These are phyloP conservation scores for Phaenicophaeus curvirostris DNA, from an alignment of 2,797 vertebrate genomes.

Conservation along the genomic window DNA sequence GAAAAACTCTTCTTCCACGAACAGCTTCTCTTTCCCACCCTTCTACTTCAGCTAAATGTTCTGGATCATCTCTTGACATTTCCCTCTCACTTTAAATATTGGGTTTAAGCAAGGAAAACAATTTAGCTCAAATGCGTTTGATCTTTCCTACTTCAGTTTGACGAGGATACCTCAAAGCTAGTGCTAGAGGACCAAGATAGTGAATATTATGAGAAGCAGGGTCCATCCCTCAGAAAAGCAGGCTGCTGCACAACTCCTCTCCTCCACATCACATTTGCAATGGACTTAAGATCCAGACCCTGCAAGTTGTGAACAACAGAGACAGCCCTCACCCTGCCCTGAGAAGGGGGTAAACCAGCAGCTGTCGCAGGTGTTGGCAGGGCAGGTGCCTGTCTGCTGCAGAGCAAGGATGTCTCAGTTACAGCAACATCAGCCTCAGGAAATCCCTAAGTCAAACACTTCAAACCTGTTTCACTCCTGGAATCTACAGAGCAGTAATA, in stretches of 20 bases:
- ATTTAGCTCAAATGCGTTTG: neutral
- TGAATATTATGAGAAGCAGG: rapidly evolving
- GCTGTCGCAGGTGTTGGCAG: neutral
- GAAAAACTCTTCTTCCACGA: neutral
- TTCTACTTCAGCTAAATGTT: neutral
- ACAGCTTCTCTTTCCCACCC: neutral
- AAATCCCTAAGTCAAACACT: neutral
- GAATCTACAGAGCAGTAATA: neutral
- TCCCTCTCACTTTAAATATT: too few relatives aligned
- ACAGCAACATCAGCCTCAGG: neutral
- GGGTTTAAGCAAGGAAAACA: neutral
- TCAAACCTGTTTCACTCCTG: neutral
- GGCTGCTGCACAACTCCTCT: neutral
- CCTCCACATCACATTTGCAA: neutral
- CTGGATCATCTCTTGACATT: neutral
- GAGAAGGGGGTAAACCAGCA: neutral
- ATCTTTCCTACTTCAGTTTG: neutral
- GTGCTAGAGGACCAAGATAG: neutral
- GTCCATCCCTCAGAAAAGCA: neutral
- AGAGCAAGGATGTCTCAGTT: neutral
- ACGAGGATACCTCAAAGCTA: neutral
- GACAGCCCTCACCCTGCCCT: rapidly evolving
- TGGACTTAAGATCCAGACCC: neutral
- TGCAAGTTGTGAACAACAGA: neutral
- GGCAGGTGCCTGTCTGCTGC: neutral